Evolutionary conservation across 2,888 invertebrate species (phyloP), one percentile per base, ranked within the genome.

Genomic region (Rhamphomyia laevipes): DNA sequence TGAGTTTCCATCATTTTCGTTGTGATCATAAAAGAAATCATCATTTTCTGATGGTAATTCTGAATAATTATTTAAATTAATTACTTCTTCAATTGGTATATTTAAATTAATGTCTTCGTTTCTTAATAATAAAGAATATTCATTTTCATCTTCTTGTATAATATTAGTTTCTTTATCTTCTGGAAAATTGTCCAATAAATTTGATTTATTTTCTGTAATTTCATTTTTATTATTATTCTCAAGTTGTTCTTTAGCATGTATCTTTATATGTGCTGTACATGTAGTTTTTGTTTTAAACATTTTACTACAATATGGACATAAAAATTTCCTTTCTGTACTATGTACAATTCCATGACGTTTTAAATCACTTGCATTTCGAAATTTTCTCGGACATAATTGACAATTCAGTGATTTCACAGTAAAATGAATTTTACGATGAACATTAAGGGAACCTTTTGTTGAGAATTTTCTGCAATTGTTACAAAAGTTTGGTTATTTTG

Each of bases 371-470:
- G 51, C 47, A 4, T 55, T 56, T 10, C 51, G 43, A 45, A 59
- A 60, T 21, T 54, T 56, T 1, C 49, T 47, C 12, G 49, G 5
- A 35, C 59, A 59, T 15, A 50, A 30, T 13, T 53, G 31, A 17
- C 59, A 60, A 12, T 45, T 18, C 15, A 53, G 50, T 1, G 48
- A 44, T 43, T 56, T 58, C 4, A 53, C 48, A 12, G 49, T 47
- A 3, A 48, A 33, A 52, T 59, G 58, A 5, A 57, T 51, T 47
- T 56, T 56, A 1, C 35, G 15, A 48, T 61, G 61, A 11, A 52
- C 45, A 37, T 55, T 56, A 2, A 61, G 50, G 1, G 57, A 55
- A 44, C 53, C 53, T 43, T 52, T 46, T 2, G 54, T 57, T 12
- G 55, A 45, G 16, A 54, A 58, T 1, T 43, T 45, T 15, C 58